Base-by-base conservation (phyloP, 2,797 vertebrate species). In the Phalloptychus januarius region DNA sequence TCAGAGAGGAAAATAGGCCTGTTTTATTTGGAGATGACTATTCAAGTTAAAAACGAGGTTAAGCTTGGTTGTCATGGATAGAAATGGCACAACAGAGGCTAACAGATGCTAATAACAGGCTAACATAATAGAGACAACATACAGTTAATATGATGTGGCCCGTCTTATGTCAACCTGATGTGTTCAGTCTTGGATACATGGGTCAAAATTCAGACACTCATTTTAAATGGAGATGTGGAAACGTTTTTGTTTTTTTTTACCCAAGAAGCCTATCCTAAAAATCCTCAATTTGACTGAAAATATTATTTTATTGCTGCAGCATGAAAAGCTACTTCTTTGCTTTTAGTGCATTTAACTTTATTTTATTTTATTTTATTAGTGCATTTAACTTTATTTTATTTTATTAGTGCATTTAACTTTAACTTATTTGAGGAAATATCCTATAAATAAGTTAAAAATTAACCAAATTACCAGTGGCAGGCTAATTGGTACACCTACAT, bases 51-150 rank as follows among this genome's bases (percentile, higher is more conserved):
- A 89, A 90, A 90, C 0, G 1, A 87, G 86, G 79, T 87, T 82
- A 86, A 83, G 70, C 76, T 71, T 71, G n/a, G 16, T 67, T 63
- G 58, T 85, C 78, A 79, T 78, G 79, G 77, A 85, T 82, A 79
- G 86, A 87, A 92, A 92, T 78, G 79, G 91, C 79, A 82, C 71
- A 50, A 72, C 84, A 44, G 54, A 54, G 77, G 76, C 80, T 72
- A 81, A 74, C 89, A 93, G 82, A 92, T 89, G 91, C 84, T 81
- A 67, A 80, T 81, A 80, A 93, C 81, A 92, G 90, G 91, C 84
- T 81, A 67, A 80, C 82, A 80, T 83, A 86, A 91, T 75, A 82
- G 82, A 89, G 81, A 83, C n/a, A 11, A 36, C 71, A 72, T 71
- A 72, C 71, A 83, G 74, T 83, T 75, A 75, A 65, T 25, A 81